A percentile compares a stretch with the other conserved stretches of the same genome.
These are phyloP conservation scores for Orbicella faveolata DNA, from an alignment of 64 coral and sea anemone species.

Conservation along the genomic window DNA sequence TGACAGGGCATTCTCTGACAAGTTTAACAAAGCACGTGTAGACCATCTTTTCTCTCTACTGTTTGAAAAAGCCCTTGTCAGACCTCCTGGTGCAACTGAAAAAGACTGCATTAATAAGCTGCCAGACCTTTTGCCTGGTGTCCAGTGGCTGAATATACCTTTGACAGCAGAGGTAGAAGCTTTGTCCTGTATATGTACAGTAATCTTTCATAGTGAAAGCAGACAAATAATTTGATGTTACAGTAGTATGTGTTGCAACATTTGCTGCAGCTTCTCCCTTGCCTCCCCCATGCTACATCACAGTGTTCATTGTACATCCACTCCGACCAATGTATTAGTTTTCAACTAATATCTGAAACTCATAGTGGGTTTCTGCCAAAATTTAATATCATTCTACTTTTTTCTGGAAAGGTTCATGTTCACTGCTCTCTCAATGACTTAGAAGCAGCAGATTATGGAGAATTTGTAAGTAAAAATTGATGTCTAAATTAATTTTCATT, in stretches of 20 bases:
- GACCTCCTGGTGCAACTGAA: conserved; percentile 6
- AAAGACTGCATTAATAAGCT: conserved; percentile 17
- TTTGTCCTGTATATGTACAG: background rate
- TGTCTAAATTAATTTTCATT: too few relatives aligned
- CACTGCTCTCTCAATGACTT: conserved; percentile 87
- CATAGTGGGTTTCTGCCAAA: background rate
- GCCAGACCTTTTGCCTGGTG: conserved; percentile 72
- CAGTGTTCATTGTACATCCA: too few relatives aligned
- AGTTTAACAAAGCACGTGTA: conserved; percentile 74
- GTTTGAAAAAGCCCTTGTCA: conserved; percentile 71
- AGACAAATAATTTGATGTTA: too few relatives aligned
- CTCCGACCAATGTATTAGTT: too few relatives aligned
- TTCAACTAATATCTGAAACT: too few relatives aligned
- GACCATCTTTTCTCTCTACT: conserved; percentile 92
- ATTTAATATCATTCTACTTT: background rate
- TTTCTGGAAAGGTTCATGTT: conserved; percentile 43
- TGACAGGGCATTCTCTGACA: conserved; percentile 93
- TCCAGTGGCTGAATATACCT: conserved; percentile 88
- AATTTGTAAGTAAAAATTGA: conserved; percentile 65
- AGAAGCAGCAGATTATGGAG: conserved; percentile 93
- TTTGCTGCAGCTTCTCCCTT: too few relatives aligned
- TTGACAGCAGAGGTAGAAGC: conserved; percentile 63
- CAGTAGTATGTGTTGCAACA: too few relatives aligned
- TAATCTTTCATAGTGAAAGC: background rate
- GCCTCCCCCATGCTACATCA: too few relatives aligned